Percentiles rank a stretch among this genome's conserved stretches.
phyloP scores from a whole-genome alignment of 2,113 vertebrate species.

The Pavo muticus region DNA sequence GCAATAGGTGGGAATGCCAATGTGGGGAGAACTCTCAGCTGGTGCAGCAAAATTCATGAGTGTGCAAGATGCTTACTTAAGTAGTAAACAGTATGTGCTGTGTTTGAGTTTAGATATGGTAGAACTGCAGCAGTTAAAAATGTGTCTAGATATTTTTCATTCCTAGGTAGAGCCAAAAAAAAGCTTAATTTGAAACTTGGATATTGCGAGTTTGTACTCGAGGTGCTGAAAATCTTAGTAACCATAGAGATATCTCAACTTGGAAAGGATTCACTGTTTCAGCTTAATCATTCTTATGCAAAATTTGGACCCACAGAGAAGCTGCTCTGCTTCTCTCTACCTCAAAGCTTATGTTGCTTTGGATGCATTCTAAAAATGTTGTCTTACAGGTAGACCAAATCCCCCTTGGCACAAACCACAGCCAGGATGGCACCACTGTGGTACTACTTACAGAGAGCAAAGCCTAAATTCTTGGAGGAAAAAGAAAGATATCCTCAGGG shows the following conservation, averaged over 20 bases:
- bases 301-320: neutral
- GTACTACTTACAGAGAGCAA: neutral
- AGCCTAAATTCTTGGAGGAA: neutral
- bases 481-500: neutral
- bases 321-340: neutral
- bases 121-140: neutral
- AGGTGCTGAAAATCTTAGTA: neutral
- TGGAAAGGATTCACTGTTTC: fast-evolving
- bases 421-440: neutral
- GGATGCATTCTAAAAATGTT: neutral
- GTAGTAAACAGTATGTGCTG: neutral
- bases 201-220: neutral
- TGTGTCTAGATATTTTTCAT: fast-evolving
- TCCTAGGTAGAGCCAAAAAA: neutral
- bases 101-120: neutral
- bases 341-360: neutral
- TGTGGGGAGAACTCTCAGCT: neutral
- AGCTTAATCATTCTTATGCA: fast-evolving
- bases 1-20: neutral
- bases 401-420: neutral
- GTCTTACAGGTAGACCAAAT: neutral
- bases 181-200: neutral
- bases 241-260: neutral
- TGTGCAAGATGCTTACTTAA: neutral
- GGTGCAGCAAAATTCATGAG: neutral